Conservation (phyloP, 2,113 vertebrate genomes). For the Rissa tridactyla region DNA sequence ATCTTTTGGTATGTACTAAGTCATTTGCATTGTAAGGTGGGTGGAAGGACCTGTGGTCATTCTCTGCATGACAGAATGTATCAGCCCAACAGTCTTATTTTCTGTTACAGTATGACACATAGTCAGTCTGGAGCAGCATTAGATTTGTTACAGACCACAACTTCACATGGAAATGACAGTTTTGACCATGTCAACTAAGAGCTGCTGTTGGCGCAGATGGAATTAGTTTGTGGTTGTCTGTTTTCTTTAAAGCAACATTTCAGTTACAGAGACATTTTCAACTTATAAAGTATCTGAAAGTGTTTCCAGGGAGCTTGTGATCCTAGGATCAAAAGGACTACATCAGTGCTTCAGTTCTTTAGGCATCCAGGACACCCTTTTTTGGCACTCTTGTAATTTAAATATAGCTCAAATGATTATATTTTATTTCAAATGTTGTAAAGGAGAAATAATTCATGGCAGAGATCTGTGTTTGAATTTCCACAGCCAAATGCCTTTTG, state of each 20-base stretch:
- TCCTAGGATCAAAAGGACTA: conserved; percentile 63
- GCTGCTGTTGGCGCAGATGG: background rate
- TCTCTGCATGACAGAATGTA: background rate
- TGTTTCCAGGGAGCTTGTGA: conserved; percentile 63
- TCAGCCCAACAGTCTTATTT: background rate
- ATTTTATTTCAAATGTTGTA: conserved; percentile 28
- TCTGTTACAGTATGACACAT: background rate
- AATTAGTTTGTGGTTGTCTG: background rate
- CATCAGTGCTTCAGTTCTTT: conserved; percentile 58
- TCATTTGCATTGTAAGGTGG: background rate
- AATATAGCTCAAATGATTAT: conserved; percentile 43
- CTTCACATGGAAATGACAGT: background rate
- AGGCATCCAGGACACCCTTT: conserved; percentile 37
- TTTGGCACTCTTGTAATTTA: conserved; percentile 44
- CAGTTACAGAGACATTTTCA: conserved; percentile 32
- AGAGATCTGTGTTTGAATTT: background rate
- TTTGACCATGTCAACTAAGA: background rate
- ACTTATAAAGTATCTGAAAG: background rate
- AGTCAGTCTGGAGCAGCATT: background rate
- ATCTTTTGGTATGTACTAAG: background rate
- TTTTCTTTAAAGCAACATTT: conserved; percentile 39
- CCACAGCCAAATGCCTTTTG: conserved; percentile 3
- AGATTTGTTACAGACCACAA: background rate
- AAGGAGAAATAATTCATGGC: conserved; percentile 1
- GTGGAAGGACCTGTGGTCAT: background rate